A percentile compares a stretch with the other conserved stretches of the same genome.
phyloP scores from a whole-genome alignment of 2,113 vertebrate genomes.

The Cromileptes altivelis region DNA sequence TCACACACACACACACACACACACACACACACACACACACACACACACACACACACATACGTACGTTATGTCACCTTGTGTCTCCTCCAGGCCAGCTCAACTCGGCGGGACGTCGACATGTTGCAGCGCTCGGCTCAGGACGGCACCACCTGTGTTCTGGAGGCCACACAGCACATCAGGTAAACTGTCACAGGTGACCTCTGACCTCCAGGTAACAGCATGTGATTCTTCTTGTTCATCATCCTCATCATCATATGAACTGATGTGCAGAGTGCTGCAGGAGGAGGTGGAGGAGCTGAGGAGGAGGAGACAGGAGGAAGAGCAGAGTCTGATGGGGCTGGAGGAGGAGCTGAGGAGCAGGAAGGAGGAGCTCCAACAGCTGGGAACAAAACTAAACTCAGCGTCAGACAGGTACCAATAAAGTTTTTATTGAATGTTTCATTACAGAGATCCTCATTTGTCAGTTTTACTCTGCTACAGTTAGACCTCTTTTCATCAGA shows the following conservation, averaged over 20 bases:
- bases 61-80: no score
- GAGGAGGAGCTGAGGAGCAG: constrained; percentile 41
- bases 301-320: constrained; percentile 47
- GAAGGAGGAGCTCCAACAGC: constrained; percentile 22
- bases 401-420: constrained; percentile 28
- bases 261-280: constrained; percentile 38
- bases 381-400: not conserved
- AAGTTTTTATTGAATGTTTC: no score
- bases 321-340: constrained; percentile 28
- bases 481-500: no score
- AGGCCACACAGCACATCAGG: constrained; percentile 87
- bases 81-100: constrained; percentile 19
- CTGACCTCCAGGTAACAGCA: not conserved
- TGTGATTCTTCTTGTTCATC: not conserved
- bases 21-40: not conserved
- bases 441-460: no score
- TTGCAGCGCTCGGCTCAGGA: constrained; percentile 74
- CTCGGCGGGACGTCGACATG: not conserved
- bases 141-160: constrained; percentile 83
- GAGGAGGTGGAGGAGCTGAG: constrained; percentile 48
- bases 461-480: no score
- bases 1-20: not conserved
- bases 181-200: constrained; percentile 53
- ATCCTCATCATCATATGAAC: not conserved
- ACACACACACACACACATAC: not conserved